Conservation (phyloP, 1,140 invertebrate species). For the Drosophila guanche region DNA sequence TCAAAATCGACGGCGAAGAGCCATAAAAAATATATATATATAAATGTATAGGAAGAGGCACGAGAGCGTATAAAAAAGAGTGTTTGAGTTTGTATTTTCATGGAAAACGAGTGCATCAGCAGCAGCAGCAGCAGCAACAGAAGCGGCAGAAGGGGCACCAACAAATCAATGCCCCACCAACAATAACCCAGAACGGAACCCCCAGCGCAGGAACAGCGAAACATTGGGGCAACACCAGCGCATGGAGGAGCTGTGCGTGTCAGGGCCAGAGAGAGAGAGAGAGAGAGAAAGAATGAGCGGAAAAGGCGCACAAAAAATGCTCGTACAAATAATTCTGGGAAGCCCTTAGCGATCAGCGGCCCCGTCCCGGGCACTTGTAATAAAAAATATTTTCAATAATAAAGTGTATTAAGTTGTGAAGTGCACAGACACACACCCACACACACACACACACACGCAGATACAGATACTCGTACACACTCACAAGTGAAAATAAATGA, state of each 20-base stretch:
- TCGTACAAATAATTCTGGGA: conserved; percentile 33
- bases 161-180: conserved; percentile 69
- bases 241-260: conserved; percentile 58
- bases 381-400: conserved; percentile 83
- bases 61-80: conserved; percentile 17
- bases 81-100: conserved; percentile 69
- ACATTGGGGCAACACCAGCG: conserved; percentile 29
- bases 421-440: conserved; percentile 52
- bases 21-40: conserved; percentile 43
- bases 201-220: neutral
- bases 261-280: conserved; percentile 57
- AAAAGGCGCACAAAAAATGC: neutral
- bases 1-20: conserved; percentile 59
- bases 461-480: conserved; percentile 39
- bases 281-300: neutral
- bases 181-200: conserved; percentile 24
- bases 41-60: neutral
- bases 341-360: conserved; percentile 35
- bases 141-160: conserved; percentile 22
- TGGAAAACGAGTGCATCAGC: conserved; percentile 60
- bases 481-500: conserved; percentile 75
- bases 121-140: conserved; percentile 54
- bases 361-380: conserved; percentile 61
- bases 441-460: conserved; percentile 19
- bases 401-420: conserved; percentile 83